Percentiles rank a stretch among this genome's conserved stretches.
Conservation (phyloP, 2,888 invertebrate species). For the Sympetrum striolatum region DNA sequence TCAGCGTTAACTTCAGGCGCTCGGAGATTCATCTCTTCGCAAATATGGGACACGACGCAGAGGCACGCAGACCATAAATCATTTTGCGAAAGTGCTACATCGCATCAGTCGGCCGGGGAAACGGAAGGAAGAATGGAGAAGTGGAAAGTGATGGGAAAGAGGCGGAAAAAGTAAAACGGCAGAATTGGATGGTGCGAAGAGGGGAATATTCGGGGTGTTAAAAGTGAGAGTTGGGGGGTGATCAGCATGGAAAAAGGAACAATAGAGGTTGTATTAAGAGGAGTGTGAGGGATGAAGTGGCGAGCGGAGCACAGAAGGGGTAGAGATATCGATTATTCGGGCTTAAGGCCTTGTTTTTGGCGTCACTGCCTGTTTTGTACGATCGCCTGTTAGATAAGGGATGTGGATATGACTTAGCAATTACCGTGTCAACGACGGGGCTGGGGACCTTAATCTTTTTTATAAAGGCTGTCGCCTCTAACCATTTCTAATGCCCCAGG, state of each 20-base stretch:
- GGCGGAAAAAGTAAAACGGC: not conserved
- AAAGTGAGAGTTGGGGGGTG: not conserved
- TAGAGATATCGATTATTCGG: not conserved
- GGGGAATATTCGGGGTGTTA: not conserved
- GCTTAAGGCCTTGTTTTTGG: not conserved
- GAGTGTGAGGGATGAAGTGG: constrained; percentile 24
- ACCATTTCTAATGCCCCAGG: not conserved
- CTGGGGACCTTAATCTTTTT: not conserved
- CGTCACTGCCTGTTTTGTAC: not conserved
- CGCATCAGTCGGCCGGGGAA: constrained; percentile 56
- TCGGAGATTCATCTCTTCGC: too few species aligned
- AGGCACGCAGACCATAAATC: not conserved
- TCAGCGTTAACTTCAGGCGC: too few species aligned
- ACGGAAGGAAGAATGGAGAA: not conserved
- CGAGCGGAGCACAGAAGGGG: not conserved
- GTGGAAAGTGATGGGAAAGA: not conserved
- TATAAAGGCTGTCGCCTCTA: not conserved
- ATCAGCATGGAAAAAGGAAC: not conserved
- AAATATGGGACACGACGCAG: not conserved
- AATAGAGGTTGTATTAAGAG: not conserved
- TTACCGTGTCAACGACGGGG: constrained; percentile 19
- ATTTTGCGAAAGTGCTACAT: not conserved
- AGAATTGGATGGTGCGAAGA: not conserved
- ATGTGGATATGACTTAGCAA: constrained; percentile 24
- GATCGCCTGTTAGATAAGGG: not conserved